Conservation (phyloP, 2,797 vertebrate genomes). For the Luscinia luscinia region DNA sequence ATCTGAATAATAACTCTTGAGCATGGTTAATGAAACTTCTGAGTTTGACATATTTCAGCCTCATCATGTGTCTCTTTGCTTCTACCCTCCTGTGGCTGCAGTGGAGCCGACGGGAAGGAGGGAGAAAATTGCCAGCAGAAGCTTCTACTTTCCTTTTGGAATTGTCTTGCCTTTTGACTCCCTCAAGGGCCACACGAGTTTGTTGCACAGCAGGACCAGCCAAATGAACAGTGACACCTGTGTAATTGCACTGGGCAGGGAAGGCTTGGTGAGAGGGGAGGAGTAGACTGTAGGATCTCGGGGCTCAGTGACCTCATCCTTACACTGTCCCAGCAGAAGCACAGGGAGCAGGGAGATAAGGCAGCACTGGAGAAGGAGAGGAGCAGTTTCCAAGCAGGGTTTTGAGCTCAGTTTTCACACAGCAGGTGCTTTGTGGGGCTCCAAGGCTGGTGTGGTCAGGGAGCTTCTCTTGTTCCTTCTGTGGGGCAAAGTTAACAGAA, state of each 20-base stretch:
- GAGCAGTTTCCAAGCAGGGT: neutral
- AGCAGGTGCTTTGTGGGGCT: fast-evolving
- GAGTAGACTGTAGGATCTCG: fast-evolving
- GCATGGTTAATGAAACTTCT: slow-evolving; percentile 34
- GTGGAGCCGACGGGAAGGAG: neutral
- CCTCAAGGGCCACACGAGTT: fast-evolving
- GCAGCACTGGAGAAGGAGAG: neutral
- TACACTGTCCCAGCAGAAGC: neutral
- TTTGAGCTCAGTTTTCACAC: neutral
- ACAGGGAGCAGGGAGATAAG: neutral
- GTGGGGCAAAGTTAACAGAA: fast-evolving
- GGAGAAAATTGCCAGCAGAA: neutral
- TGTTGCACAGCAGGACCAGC: fast-evolving
- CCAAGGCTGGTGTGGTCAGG: neutral
- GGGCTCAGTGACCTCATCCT: neutral
- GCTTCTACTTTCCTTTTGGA: neutral
- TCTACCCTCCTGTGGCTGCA: neutral
- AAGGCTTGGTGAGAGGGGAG: fast-evolving
- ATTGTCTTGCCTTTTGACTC: neutral
- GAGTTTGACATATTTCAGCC: neutral
- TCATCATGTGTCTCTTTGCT: neutral
- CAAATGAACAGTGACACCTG: neutral
- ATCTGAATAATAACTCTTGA: slow-evolving; percentile 50
- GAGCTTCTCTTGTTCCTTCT: neutral
- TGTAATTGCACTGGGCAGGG: neutral